Evolutionary conservation across 2,797 vertebrate genomes (phyloP), one percentile per base, ranked within the genome.

Genomic region (Enteromius trimaculatus): DNA sequence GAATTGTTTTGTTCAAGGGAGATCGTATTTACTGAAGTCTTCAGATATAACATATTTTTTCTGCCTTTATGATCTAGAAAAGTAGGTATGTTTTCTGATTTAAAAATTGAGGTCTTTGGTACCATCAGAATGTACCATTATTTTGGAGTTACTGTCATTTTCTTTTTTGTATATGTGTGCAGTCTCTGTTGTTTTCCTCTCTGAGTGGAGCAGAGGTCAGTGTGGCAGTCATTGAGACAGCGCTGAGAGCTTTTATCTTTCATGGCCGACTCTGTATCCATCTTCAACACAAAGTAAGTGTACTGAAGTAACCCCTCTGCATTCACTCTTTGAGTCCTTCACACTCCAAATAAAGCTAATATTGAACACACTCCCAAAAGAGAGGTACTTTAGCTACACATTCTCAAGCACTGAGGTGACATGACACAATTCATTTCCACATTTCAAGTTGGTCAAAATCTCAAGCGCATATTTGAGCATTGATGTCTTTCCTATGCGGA

Each of bases 241-340:
- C 95, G 0, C 88, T 97, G 80, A 95, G 92, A 84, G 97, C 96
- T 70, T 97, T 99, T 77, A 88, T 86, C 72, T 92, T 93, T 4
- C 93, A 96, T 64, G 92, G 95, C 13, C 95, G 96, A 0, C 93
- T 99, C 51, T 88, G 91, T 23, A 89, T 96, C 80, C 98, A 99
- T 87, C 93, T 99, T 23, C 97, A 98, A 6, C 90, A 96, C 74
- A 92, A 92, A 88, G 97, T 97, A 90, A 89, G 89, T 47, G 19
- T 58, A 44, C 37, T 3, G 42, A 3, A 21, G 3, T 34, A 9
- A 68, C 31, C 26, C 6, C 42, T 39, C 47, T 37, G 31, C 39
- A 44, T 51, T 44, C 55, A 53, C 0, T 31, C 6, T 10, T 26
- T 39, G 13, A 58, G 47, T 3, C 68, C 34, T 23, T 77, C 9